These are phyloP conservation scores for Pseudochromis fuscus DNA, from an alignment of 2,797 vertebrate genomes.

Conservation along the genomic window DNA sequence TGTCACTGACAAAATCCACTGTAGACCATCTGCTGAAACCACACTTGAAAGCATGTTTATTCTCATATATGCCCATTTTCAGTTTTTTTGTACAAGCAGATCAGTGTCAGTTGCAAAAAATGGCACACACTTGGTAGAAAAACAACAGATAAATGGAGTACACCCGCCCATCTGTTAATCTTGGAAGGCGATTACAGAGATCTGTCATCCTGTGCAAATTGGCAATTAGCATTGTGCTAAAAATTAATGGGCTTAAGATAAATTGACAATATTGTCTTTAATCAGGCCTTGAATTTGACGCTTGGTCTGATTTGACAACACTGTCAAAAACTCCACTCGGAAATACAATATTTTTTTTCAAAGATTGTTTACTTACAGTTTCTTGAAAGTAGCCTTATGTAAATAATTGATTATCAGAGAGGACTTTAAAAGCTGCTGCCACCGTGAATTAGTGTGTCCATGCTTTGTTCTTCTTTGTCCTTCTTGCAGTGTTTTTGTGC, in stretches of 20 bases:
- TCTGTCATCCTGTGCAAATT: conserved; percentile 7
- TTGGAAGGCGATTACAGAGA: conserved; percentile 18
- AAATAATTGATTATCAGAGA: neutral
- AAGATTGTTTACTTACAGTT: conserved; percentile 7
- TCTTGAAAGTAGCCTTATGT: conserved; percentile 15
- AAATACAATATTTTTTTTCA: neutral
- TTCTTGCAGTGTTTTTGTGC: neutral
- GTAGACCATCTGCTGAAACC: neutral
- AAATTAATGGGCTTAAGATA: conserved; percentile 8
- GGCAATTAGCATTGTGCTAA: neutral
- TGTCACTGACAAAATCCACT: neutral
- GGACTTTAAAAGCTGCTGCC: too few relatives aligned
- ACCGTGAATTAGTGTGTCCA: conserved; percentile 8
- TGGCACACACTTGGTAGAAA: neutral
- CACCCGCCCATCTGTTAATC: conserved; percentile 10
- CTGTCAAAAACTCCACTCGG: neutral
- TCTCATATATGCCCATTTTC: neutral
- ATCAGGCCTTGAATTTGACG: neutral
- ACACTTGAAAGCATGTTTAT: neutral
- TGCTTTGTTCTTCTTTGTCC: neutral
- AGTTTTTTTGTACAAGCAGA: neutral
- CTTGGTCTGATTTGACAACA: neutral
- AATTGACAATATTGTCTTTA: neutral
- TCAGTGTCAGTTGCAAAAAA: neutral
- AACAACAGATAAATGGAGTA: neutral